Conservation (phyloP, 30 jellyfish, hydroid and myxozoan genomes). For the Phacellophora camtschatica region DNA sequence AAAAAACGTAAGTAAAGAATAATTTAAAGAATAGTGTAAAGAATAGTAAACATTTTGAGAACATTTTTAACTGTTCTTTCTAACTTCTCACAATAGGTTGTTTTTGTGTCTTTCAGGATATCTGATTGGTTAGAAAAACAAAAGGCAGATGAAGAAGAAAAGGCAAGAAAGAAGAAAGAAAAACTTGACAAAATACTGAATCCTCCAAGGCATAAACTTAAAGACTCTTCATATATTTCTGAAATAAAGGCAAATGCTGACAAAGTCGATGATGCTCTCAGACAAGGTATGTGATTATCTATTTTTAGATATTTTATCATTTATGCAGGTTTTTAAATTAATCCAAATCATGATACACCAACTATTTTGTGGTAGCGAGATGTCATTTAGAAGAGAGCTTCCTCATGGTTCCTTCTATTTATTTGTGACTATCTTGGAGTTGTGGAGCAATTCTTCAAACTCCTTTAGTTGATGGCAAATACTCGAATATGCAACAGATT, state of each 20-base stretch:
- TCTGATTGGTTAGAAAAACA: constrained; percentile 85
- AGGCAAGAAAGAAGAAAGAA: constrained; percentile 68
- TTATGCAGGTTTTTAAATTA: too few relatives aligned
- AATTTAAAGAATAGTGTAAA: too few relatives aligned
- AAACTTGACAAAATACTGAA: constrained; percentile 77
- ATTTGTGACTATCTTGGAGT: too few relatives aligned
- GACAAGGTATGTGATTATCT: constrained; percentile 63
- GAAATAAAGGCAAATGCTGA: constrained; percentile 84
- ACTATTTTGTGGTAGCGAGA: too few relatives aligned
- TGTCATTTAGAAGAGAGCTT: too few relatives aligned
- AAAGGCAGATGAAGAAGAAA: constrained; percentile 73
- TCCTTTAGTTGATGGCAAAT: too few relatives aligned
- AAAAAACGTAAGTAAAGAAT: constrained; percentile 84
- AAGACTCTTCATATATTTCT: constrained; percentile 61
- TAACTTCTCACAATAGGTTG: not conserved
- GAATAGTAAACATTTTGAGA: too few relatives aligned
- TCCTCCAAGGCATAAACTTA: constrained; percentile 75
- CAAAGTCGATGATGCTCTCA: constrained; percentile 85
- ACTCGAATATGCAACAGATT: too few relatives aligned
- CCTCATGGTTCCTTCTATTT: too few relatives aligned
- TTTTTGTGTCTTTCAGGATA: constrained; percentile 30
- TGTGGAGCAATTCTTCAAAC: too few relatives aligned
- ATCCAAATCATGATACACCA: too few relatives aligned
- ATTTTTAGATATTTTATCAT: not conserved
- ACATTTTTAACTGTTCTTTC: too few relatives aligned